phyloP scores from a whole-genome alignment of 2,888 invertebrate genomes.

The Chrysina gloriosa region DNA sequence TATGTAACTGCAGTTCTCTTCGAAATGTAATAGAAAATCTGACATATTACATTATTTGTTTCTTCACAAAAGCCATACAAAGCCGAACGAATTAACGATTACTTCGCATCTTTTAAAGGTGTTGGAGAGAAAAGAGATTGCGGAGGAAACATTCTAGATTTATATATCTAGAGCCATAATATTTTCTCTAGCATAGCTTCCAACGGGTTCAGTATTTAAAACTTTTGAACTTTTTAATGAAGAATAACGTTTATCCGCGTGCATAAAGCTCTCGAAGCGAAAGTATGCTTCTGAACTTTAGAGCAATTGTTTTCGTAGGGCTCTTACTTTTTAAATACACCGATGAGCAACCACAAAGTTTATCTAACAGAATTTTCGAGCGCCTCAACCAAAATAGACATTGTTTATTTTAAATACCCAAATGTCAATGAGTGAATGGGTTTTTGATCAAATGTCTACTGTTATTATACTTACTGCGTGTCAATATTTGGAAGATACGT shows the following conservation, averaged over 20 bases:
- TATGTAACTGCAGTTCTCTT: no score
- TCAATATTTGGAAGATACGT: no score
- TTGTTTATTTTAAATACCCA: no score
- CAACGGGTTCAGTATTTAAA: slow-evolving; percentile 16
- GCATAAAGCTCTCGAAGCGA: not conserved
- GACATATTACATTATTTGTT: no score
- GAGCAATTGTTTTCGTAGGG: slow-evolving; percentile 1
- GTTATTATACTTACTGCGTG: no score
- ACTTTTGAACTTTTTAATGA: not conserved
- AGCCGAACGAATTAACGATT: slow-evolving; percentile 1
- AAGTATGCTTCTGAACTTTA: slow-evolving; percentile 10
- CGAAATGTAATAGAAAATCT: no score
- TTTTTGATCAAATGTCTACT: no score
- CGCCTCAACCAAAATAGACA: no score
- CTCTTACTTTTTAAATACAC: not conserved
- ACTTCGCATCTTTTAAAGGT: slow-evolving; percentile 5
- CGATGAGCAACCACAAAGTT: not conserved
- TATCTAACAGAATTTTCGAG: not conserved
- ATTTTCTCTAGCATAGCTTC: not conserved
- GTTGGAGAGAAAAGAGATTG: not conserved
- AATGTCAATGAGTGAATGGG: no score
- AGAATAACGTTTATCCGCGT: not conserved
- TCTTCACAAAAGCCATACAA: no score
- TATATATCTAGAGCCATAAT: slow-evolving; percentile 8
- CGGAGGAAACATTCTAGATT: slow-evolving; percentile 10